Evolutionary conservation across 2,797 vertebrate genomes (phyloP), one percentile per base, ranked within the genome.

Genomic region (Tiaroga cobitis): DNA sequence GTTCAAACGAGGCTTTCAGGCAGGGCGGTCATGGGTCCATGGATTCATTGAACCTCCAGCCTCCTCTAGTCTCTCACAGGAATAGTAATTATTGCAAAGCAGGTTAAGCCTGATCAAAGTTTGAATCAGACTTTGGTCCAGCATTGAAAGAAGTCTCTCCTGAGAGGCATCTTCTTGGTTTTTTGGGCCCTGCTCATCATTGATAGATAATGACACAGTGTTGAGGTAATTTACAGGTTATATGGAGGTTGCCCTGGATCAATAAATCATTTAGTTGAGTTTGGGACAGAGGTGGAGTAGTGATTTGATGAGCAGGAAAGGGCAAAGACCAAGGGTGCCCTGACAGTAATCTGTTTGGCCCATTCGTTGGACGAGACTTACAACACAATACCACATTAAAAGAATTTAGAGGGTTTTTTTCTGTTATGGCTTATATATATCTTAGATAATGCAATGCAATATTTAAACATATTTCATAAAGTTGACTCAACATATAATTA

Each of bases 181-280:
- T 92, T 92, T 90, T 88, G 59, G 65, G 61, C 86, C 87, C 43
- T 61, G 81, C 92, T 94, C 92, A 93, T 95, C 92, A 94, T 82
- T 68, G 87, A 85, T 87, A 88, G 91, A 92, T 95, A 94, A 95
- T 93, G 94, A 93, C 92, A 93, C 91, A 89, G 91, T 91, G 93
- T 94, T 93, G 93, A 95, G 93, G 94, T 92, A 93, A 94, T 94
- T 91, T 91, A 92, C 91, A 89, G 93, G 93, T 94, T 94, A 94
- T 94, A 92, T 93, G 92, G 91, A 93, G 90, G 90, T 91, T 91
- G 93, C 89, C 88, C 90, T 88, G 83, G 91, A 95, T 96, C 95
- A 94, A 96, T 96, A 95, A 93, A 95, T 95, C 93, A 95, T 95
- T 93, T 94, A 92, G 82, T 83, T 88, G 88, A 90, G 90, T 91